Base-by-base conservation (phyloP, 2,113 vertebrate genomes). In the Zosterops lateralis region DNA sequence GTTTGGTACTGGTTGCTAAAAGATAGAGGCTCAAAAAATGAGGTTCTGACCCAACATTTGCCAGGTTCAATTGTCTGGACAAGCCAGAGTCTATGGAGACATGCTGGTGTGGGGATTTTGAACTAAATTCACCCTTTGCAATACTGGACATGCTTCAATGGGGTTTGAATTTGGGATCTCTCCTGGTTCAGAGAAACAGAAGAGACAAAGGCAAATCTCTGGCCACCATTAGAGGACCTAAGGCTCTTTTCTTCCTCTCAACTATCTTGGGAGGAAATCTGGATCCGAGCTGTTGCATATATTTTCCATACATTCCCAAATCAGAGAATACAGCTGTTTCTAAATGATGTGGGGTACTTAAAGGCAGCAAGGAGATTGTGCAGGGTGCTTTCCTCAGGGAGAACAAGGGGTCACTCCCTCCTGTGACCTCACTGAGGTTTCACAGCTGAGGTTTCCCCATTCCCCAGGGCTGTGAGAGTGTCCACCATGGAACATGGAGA, bases 31-130 rank as follows among this genome's bases (percentile, higher is more conserved):
- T 44, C 42, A 38, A 34, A 77, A 85, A 32, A 12, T 6, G 19
- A 47, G 14, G n/a, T 57, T 76, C 31, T 77, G 56, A 8, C 28
- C 47, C 64, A 60, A 17, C 3, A 8, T 78, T 84, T 6, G 42
- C 28, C 28, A 45, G 8, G 7, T n/a, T 77, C 54, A 71, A 21
- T 17, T 83, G 1, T 6, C 10, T 70, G 82, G 58, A 54, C n/a
- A 26, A 80, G 7, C 1, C 16, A 50, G 26, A 16, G 15, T 86
- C 7, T 29, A 2, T 54, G 48, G 48, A 12, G 45, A 21, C 72
- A 44, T 1, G 0, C 7, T 44, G 40, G 11, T 9, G 6, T 4
- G 12, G 28, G 40, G 53, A 45, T 14, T 42, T 51, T 58, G 26
- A 19, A 13, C 40, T 28, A 32, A 91, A 34, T 47, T 8, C 25